Base-by-base conservation (phyloP, 1,140 invertebrate species). In the Scaptomyza graminum region DNA sequence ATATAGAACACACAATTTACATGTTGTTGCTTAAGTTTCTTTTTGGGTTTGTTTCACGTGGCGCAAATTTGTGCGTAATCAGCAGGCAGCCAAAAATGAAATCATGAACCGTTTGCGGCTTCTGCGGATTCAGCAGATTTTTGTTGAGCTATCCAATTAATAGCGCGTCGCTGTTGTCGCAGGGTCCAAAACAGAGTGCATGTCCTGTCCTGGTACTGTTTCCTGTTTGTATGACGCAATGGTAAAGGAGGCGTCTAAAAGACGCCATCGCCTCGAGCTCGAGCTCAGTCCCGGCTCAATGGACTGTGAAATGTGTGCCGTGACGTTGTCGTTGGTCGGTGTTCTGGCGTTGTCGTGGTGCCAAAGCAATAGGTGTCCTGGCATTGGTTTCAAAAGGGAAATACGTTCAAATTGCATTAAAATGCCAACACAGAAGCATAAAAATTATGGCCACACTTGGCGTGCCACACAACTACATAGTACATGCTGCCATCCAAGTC, bases 301-400 rank as follows among this genome's bases (percentile, higher is more conserved):
- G 83, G 83, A 83, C 83, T 88, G 83, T 89, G 66, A 88, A 88
- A 88, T 88, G 83, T 88, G 83, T 83, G 81, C 78, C 78, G 70
- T 60, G 41, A 7, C 31, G 41, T 59, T 43, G 52, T 37, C 16
- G 41, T 46, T 51, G 52, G 60, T 73, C 76, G 49, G 62, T 60
- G 79, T 49, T 56, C 68, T 76, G 73, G 62, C 75, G 49, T 64
- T 85, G 81, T 85, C 78, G 64, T 39, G 37, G 60, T 88, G 83
- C 84, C 83, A 88, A 88, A 88, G 84, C 83, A 83, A 88, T 88
- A 88, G 83, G 83, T 88, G 83, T 88, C 83, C 83, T 88, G 84
- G 83, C 83, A 88, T 88, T 88, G 83, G 83, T 88, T 85, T 88
- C 82, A 85, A 85, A 85, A 85, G 82, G 82, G 82, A 85, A 85